Percentiles rank a stretch among this genome's conserved stretches.
phyloP scores from a whole-genome alignment of 2,113 vertebrate species.

The Numida meleagris region DNA sequence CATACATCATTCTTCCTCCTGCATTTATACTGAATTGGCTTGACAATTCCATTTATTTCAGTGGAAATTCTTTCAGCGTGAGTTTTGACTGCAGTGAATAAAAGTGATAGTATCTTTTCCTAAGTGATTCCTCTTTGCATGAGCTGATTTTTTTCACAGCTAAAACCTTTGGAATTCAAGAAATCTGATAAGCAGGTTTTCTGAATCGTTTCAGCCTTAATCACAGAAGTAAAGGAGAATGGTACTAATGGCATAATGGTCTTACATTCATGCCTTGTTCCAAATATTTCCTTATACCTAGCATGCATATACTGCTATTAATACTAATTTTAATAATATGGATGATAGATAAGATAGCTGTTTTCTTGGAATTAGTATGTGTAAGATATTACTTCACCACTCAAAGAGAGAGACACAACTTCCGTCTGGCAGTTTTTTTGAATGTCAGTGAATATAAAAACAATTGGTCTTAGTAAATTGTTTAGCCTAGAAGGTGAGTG shows the following conservation, averaged over 20 bases:
- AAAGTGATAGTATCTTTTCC: slow-evolving; percentile 11
- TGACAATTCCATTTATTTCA: not conserved
- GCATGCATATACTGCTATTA: not conserved
- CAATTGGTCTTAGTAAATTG: not conserved
- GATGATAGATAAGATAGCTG: not conserved
- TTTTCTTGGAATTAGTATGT: not conserved
- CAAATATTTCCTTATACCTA: not conserved
- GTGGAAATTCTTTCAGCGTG: not conserved
- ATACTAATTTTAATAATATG: not conserved
- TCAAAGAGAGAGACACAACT: not conserved
- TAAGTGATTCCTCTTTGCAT: not conserved
- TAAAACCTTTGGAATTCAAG: not conserved
- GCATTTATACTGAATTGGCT: not conserved
- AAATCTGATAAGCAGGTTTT: not conserved
- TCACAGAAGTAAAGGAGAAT: not conserved
- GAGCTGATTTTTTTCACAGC: not conserved
- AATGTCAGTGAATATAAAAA: not conserved
- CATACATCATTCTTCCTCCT: not conserved
- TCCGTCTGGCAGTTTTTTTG: not conserved
- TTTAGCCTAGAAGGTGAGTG: not conserved
- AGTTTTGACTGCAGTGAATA: not conserved
- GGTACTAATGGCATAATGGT: not conserved
- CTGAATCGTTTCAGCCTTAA: not conserved
- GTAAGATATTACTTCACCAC: not conserved
- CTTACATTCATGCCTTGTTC: not conserved